Evolutionary conservation across 2,888 invertebrate genomes (phyloP), one percentile per base, ranked within the genome.

Genomic region (Oscheius sp.): DNA sequence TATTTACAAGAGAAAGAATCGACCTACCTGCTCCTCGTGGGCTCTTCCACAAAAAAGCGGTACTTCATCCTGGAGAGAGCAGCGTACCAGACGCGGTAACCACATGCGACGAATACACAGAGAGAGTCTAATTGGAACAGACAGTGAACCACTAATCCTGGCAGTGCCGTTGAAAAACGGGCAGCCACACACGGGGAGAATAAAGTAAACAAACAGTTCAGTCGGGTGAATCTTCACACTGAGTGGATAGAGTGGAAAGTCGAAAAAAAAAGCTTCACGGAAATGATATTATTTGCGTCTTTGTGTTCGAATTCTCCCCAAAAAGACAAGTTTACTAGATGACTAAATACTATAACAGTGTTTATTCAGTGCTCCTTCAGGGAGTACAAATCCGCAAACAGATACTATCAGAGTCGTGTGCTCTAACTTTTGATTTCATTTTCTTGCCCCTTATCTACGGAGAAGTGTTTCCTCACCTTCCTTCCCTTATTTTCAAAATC

Each of bases 51-150:
- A 68, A 37, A 68, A 68, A 2, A 68, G 13, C 13, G 68, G 68
- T 2, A n/a, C 2, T 5, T 48, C 32, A 29, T 53, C 55, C 10
- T 50, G 48, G 11, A n/a, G 68, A 37, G n/a, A 33, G 55, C 68
- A 68, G 33, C 35, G 68, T n/a, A 68, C 68, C 21, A 68, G 68
- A 55, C 68, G 68, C 33, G 68, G 68, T 33, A 68, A 42, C 68
- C 68, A 68, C 68, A 68, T 68, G n/a, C 32, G 48, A 29, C 42
- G 29, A 32, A 4, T 11, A 10, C 60, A 60, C n/a, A 11, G 63
- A 4, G 42, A 47, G 63, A 48, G 60, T 21, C 9, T 63, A 63
- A 63, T 63, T 63, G 63, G 63, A 63, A 63, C 63, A 63, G 63
- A 48, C 63, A 48, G 47, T 63, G 63, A 63, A 68, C 55, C 65